Evolutionary conservation across 2,888 invertebrate species (phyloP).

Genomic region (Drosophila neutralis): DNA sequence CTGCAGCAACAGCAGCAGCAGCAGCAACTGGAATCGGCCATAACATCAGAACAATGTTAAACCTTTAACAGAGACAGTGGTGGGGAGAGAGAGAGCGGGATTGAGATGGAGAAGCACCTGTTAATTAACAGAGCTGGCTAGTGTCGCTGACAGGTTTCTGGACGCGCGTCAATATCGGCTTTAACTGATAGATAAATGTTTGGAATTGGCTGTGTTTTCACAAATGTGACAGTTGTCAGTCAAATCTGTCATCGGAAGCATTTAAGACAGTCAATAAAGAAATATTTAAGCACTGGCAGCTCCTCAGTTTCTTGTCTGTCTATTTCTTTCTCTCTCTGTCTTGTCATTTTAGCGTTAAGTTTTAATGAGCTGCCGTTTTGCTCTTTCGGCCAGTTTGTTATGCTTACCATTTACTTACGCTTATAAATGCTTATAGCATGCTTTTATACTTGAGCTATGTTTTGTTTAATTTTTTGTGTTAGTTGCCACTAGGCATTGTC

Average conservation of each 20-base stretch:
- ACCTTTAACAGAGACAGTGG: slow-evolving; percentile 8
- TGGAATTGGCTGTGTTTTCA: slow-evolving; percentile 44
- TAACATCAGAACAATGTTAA: slow-evolving; percentile 28
- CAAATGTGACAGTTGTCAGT: slow-evolving; percentile 72
- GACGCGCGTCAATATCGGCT: slow-evolving; percentile 38
- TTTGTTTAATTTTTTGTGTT: slow-evolving; percentile 18
- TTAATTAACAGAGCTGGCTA: slow-evolving; percentile 23
- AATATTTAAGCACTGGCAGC: slow-evolving; percentile 34
- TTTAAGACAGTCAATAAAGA: slow-evolving; percentile 69
- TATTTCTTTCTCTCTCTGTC: background rate
- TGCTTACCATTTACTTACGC: slow-evolving; percentile 43
- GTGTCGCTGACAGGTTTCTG: background rate
- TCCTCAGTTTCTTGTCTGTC: background rate
- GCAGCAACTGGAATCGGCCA: slow-evolving; percentile 8
- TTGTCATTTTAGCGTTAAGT: slow-evolving; percentile 35
- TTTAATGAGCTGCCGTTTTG: slow-evolving; percentile 60
- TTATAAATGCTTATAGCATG: slow-evolving; percentile 2
- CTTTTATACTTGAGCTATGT: slow-evolving; percentile 35
- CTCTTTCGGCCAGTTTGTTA: slow-evolving; percentile 41
- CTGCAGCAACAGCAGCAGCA: slow-evolving; percentile 18
- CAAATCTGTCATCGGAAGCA: slow-evolving; percentile 65
- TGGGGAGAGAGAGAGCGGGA: background rate
- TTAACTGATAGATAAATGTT: slow-evolving; percentile 33
- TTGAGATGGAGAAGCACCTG: slow-evolving; percentile 37
- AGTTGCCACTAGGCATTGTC: slow-evolving; percentile 53